phyloP scores from a whole-genome alignment of 1,140 invertebrate species.

The Neodiprion lecontei region DNA sequence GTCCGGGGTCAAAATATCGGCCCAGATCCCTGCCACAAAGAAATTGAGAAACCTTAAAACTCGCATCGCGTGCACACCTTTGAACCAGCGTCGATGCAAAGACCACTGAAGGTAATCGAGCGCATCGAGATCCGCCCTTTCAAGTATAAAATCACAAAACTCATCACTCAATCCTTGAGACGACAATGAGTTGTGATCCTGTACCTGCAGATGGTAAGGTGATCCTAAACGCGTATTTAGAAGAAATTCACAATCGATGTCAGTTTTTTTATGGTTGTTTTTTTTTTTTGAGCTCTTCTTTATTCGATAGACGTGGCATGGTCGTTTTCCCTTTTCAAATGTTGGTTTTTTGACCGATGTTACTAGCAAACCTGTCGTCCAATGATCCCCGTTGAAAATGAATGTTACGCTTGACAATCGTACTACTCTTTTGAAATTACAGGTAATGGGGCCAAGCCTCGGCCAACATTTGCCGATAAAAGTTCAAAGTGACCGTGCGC shows the following conservation, averaged over 20 bases:
- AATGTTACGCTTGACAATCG: background rate
- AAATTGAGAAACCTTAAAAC: background rate
- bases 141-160: background rate
- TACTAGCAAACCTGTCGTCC: too few relatives aligned
- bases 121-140: background rate
- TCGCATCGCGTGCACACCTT: too few relatives aligned
- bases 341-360: too few relatives aligned
- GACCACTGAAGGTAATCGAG: background rate
- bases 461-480: background rate
- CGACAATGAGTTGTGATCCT: background rate
- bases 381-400: conserved; percentile 2
- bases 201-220: background rate
- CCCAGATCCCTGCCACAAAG: background rate
- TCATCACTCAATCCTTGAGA: background rate
- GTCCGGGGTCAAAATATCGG: background rate
- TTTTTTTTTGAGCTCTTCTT: too few relatives aligned
- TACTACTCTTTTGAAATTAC: background rate
- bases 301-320: too few relatives aligned
- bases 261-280: background rate
- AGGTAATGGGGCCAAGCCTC: background rate
- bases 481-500: background rate
- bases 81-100: background rate
- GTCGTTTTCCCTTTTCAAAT: too few relatives aligned
- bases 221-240: background rate
- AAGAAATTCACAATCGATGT: background rate